phyloP scores from a whole-genome alignment of 2,113 vertebrate species.

The Gnathonemus longibarbis region DNA sequence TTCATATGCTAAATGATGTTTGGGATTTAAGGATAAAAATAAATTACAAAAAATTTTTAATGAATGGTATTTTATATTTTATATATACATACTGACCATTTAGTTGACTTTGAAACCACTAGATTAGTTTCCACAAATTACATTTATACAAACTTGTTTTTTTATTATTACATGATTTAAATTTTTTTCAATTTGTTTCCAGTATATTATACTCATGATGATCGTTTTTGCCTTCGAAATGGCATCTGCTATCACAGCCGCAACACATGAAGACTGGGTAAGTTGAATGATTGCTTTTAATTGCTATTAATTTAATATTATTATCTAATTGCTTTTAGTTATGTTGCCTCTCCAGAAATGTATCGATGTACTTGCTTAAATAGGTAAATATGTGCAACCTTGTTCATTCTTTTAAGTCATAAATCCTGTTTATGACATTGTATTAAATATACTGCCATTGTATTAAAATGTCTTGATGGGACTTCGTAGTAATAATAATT shows the following conservation, averaged over 20 bases:
- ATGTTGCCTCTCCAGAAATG: not conserved
- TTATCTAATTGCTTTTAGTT: not conserved
- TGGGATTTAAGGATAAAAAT: not conserved
- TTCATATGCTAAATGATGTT: not conserved
- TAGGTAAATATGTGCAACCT: not conserved
- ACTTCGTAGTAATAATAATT: not conserved
- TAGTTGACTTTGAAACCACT: not conserved
- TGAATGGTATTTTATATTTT: not conserved
- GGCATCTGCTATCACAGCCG: constrained; percentile 24
- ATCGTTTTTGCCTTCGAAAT: constrained; percentile 26
- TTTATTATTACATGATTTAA: not conserved
- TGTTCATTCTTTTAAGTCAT: not conserved
- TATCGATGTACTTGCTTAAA: not conserved
- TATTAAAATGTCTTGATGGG: not conserved
- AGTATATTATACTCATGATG: constrained; percentile 25
- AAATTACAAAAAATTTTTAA: not conserved
- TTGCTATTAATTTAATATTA: not conserved
- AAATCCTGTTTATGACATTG: not conserved
- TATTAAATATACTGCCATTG: not conserved
- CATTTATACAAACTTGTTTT: not conserved
- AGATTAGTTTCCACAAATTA: not conserved
- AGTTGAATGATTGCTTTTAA: not conserved
- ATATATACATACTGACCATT: not conserved
- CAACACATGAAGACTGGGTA: constrained; percentile 31
- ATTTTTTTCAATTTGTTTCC: not conserved